Percentiles rank a stretch among this genome's conserved stretches.
Conservation (phyloP, 2,797 vertebrate species). For the Rhabdophis nuchalis region DNA sequence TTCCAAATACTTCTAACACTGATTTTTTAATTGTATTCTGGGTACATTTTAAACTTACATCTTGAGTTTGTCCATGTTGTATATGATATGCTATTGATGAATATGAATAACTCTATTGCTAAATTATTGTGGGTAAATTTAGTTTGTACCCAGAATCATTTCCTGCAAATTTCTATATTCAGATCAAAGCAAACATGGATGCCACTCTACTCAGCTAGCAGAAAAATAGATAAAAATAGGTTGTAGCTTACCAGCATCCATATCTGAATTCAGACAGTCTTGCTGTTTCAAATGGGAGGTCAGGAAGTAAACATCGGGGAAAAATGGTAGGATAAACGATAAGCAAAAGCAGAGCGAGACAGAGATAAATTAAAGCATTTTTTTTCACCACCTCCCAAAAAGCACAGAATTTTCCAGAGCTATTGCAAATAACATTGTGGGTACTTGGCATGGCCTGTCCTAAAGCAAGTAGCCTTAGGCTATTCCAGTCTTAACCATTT, state of each 20-base stretch:
- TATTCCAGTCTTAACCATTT: neutral
- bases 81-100: neutral
- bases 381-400: neutral
- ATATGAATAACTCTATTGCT: neutral
- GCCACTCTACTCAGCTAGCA: neutral
- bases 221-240: neutral
- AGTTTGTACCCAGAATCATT: neutral
- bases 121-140: neutral
- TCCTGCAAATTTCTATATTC: neutral
- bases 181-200: neutral
- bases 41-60: neutral
- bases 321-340: neutral
- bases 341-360: neutral
- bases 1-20: neutral
- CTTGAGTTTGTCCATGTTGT: neutral
- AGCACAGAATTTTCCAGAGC: neutral
- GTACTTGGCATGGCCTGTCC: neutral
- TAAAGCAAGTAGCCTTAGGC: neutral
- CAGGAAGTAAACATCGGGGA: conserved; percentile 64
- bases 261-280: conserved; percentile 74
- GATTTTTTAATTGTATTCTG: neutral
- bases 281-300: conserved; percentile 83
- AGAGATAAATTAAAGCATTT: neutral
- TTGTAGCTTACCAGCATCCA: conserved; percentile 49
- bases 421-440: neutral